These are phyloP conservation scores for Sterrhoptilus dennistouni DNA, from an alignment of 2,113 vertebrate species.

Conservation along the genomic window DNA sequence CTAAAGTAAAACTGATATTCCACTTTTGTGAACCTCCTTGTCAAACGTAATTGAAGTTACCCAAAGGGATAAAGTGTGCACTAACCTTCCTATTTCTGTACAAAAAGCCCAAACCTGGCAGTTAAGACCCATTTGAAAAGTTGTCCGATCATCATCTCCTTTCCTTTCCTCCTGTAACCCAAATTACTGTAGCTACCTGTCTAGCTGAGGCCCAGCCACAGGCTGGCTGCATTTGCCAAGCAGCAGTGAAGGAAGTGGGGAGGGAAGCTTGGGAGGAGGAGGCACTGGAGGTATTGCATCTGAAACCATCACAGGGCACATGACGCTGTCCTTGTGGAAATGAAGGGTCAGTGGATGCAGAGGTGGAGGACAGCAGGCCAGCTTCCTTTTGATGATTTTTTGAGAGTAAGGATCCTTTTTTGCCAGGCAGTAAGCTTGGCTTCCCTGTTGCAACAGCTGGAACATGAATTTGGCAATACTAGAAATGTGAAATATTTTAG, in stretches of 20 bases:
- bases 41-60: background rate
- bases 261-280: background rate
- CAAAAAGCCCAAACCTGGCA: background rate
- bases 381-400: background rate
- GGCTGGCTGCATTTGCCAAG: background rate
- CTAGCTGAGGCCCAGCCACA: background rate
- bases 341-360: background rate
- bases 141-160: fast-evolving
- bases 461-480: background rate
- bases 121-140: background rate
- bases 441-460: background rate
- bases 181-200: background rate
- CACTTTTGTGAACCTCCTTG: background rate
- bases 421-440: background rate
- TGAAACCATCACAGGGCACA: background rate
- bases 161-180: background rate
- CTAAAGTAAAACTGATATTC: background rate
- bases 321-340: fast-evolving
- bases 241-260: background rate
- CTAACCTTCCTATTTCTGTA: background rate
- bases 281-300: background rate
- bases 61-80: background rate
- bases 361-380: background rate
- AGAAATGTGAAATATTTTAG: background rate
- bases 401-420: background rate